These are phyloP conservation scores for Melanotaenia boesemani DNA, from an alignment of 2,797 vertebrate genomes.

Conservation along the genomic window DNA sequence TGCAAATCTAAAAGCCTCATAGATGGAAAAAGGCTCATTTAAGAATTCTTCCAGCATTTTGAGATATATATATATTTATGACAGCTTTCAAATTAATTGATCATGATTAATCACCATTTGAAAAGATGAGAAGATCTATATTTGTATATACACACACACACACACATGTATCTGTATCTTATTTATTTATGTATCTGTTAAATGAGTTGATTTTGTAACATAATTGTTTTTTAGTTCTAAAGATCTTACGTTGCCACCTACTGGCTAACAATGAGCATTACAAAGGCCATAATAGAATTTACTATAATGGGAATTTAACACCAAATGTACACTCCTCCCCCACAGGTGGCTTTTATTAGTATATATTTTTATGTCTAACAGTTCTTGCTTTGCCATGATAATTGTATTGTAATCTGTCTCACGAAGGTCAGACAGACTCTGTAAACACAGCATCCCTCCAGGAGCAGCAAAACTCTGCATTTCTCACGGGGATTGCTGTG, in stretches of 20 bases:
- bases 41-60: slow-evolving; percentile 36
- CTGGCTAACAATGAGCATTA: slow-evolving; percentile 32
- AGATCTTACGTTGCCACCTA: slow-evolving; percentile 66
- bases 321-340: too few species aligned
- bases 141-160: background rate
- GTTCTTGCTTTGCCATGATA: background rate
- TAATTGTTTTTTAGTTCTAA: slow-evolving; percentile 2
- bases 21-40: slow-evolving; percentile 25
- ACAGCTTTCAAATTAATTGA: too few species aligned
- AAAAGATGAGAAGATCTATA: too few species aligned
- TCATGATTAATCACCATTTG: too few species aligned
- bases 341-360: too few species aligned
- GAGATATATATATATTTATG: slow-evolving; percentile 32
- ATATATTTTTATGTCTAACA: too few species aligned
- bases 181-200: slow-evolving; percentile 10
- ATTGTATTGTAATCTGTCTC: slow-evolving; percentile 19
- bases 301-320: too few species aligned
- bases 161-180: too few species aligned
- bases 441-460: slow-evolving; percentile 38
- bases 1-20: slow-evolving; percentile 48
- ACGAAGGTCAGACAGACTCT: slow-evolving; percentile 52
- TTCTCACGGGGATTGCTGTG: slow-evolving; percentile 7
- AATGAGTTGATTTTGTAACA: background rate
- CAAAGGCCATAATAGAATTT: slow-evolving; percentile 9
- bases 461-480: slow-evolving; percentile 43